Evolutionary conservation across 2,888 invertebrate genomes (phyloP).

Genomic region (Bellardia pandia): DNA sequence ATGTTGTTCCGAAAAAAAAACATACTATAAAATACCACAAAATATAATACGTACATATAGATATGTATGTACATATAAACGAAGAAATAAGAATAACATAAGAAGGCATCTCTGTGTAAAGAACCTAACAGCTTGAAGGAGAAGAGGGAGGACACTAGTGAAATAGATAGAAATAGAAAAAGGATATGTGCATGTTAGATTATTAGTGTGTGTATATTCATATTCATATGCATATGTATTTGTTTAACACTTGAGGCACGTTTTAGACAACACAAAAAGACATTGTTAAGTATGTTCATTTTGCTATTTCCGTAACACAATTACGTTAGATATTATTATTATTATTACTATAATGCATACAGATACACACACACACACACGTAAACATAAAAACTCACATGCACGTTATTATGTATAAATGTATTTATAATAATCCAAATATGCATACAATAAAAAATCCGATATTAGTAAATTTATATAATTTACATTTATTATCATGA

Average conservation of each 20-base stretch:
- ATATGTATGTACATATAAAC: constrained; percentile 25
- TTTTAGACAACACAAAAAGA: constrained; percentile 72
- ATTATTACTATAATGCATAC: constrained; percentile 41
- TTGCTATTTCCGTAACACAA: constrained; percentile 73
- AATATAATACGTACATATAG: constrained; percentile 18
- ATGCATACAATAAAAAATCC: constrained; percentile 33
- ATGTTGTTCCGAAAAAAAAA: constrained; percentile 38
- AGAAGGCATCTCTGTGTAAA: constrained; percentile 20
- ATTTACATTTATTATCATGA: constrained; percentile 62
- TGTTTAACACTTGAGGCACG: constrained; percentile 74
- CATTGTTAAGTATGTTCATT: constrained; percentile 70
- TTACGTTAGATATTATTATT: constrained; percentile 67
- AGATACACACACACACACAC: constrained; percentile 12
- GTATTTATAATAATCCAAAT: constrained; percentile 55
- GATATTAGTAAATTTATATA: constrained; percentile 57
- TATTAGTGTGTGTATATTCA: not conserved
- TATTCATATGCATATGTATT: constrained; percentile 58
- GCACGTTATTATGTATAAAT: constrained; percentile 30
- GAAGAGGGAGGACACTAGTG: constrained; percentile 26
- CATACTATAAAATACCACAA: constrained; percentile 24
- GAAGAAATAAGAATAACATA: constrained; percentile 59
- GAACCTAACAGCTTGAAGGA: not conserved
- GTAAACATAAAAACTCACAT: not conserved
- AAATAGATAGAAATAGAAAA: constrained; percentile 25
- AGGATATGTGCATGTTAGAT: constrained; percentile 45